Conservation (phyloP, 2,797 vertebrate genomes). For the Pseudomugil gertrudae region DNA sequence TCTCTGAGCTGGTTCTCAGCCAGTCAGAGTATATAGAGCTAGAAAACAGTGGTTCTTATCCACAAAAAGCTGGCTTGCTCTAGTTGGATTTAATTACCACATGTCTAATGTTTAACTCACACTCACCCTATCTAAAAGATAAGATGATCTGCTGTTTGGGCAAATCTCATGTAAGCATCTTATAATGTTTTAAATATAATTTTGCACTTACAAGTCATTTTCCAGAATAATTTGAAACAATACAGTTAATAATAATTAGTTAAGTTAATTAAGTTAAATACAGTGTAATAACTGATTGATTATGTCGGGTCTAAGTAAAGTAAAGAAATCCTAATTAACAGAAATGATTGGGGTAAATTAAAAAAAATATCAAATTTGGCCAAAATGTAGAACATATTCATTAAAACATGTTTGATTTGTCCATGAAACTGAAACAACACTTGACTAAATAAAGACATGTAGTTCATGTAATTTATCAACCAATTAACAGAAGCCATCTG, state of each 20-base stretch:
- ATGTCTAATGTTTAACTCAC: slow-evolving; percentile 47
- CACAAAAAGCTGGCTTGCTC: neutral
- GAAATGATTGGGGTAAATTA: neutral
- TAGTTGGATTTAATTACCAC: neutral
- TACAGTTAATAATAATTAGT: too few relatives aligned
- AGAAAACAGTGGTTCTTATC: neutral
- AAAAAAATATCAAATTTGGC: neutral
- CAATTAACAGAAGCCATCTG: neutral
- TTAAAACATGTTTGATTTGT: neutral
- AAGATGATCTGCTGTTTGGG: slow-evolving; percentile 22
- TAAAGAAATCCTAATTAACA: neutral
- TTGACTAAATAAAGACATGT: neutral
- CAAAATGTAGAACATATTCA: neutral
- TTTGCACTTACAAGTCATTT: neutral
- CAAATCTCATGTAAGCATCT: slow-evolving; percentile 21
- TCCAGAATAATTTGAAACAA: neutral
- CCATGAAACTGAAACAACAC: neutral
- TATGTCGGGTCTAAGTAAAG: too few relatives aligned
- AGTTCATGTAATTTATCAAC: too few relatives aligned
- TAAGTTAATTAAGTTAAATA: too few relatives aligned
- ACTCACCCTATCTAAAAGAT: neutral
- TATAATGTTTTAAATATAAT: neutral
- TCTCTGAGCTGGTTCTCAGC: neutral
- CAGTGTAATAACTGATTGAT: neutral
- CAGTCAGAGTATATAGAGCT: neutral